Evolutionary conservation across 64 coral and sea anemone species (phyloP), one percentile per base, ranked within the genome.

Genomic region (Dendrophyllia cribrosa): DNA sequence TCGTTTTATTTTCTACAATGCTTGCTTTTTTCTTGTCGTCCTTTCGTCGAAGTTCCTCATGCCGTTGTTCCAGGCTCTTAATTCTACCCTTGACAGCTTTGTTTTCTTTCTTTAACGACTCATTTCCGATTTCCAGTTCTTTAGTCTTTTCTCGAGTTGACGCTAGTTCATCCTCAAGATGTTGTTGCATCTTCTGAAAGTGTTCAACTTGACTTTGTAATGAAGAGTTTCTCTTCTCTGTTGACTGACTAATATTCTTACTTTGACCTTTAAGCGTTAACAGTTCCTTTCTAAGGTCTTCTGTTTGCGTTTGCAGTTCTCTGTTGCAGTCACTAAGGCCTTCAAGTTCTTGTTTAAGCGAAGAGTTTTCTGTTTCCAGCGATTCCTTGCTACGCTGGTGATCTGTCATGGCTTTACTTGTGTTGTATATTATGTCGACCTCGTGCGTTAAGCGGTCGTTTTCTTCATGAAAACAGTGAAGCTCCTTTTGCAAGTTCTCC

Each of bases 141-240:
- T 76, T 65, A 77, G 58, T 66, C 83, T 74, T 85, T 74, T 58
- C 24, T 89, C 88, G n/a, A 43, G 51, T 61, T n/a, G 73, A 77
- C 49, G 64, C 66, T 67, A 88, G 75, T n/a, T 86, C 75, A 77
- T 72, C 69, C 23, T 86, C 51, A 55, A 48, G 74, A n/a, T 76
- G 82, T 91, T 76, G 51, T 26, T 86, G 70, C 70, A 84, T 72
- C 52, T 84, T 95, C 20, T 91, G 85, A 48, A 69, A 89, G 20
- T 95, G 92, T 63, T 78, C 92, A 59, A 98, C 66, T 73, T 98
- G 92, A 91, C 70, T 89, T 88, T 88, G 84, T 51, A 98, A 59
- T 7, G 22, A 85, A 9, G 55, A 58, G 34, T 95, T 90, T 60
- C 24, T 58, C 24, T 86, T 75, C 43, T 68, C 61, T 66, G 4